Evolutionary conservation across 2,797 vertebrate genomes (phyloP).

Genomic region (Gadopsis marmoratus): DNA sequence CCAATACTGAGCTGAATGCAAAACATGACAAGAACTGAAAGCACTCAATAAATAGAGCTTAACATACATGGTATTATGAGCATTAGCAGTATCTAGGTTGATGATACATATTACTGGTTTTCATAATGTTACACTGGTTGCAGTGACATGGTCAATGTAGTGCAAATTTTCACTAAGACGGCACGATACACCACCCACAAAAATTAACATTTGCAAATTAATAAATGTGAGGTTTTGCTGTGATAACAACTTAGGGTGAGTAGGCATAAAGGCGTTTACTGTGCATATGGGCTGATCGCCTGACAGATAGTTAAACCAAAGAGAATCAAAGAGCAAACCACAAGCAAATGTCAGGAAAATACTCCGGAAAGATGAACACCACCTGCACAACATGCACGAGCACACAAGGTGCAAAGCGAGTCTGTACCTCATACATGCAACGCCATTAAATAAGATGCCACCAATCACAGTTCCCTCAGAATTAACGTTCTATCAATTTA

Average conservation of each 20-base stretch:
- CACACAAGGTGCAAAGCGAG: background rate
- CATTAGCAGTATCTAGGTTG: background rate
- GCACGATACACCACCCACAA: background rate
- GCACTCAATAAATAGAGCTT: conserved; percentile 6
- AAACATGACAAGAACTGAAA: conserved; percentile 22
- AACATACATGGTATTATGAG: background rate
- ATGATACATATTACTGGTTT: background rate
- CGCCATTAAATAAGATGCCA: background rate
- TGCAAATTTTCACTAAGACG: background rate
- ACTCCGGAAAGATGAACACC: conserved; percentile 50
- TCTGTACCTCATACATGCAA: background rate
- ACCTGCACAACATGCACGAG: conserved; percentile 14
- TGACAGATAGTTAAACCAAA: conserved; percentile 42
- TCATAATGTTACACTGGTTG: background rate
- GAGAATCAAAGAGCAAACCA: conserved; percentile 66
- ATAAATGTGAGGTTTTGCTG: conserved; percentile 24
- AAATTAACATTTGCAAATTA: conserved; percentile 10
- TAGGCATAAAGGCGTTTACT: conserved; percentile 6
- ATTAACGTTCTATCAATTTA: background rate
- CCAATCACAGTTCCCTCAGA: background rate
- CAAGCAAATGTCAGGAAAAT: conserved; percentile 82
- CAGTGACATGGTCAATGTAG: background rate
- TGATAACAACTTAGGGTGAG: conserved; percentile 13
- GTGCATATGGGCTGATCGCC: conserved; percentile 21
- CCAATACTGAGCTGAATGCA: conserved; percentile 42